Evolutionary conservation across 2,113 vertebrate genomes (phyloP).

Genomic region (Pardalotus punctatus): DNA sequence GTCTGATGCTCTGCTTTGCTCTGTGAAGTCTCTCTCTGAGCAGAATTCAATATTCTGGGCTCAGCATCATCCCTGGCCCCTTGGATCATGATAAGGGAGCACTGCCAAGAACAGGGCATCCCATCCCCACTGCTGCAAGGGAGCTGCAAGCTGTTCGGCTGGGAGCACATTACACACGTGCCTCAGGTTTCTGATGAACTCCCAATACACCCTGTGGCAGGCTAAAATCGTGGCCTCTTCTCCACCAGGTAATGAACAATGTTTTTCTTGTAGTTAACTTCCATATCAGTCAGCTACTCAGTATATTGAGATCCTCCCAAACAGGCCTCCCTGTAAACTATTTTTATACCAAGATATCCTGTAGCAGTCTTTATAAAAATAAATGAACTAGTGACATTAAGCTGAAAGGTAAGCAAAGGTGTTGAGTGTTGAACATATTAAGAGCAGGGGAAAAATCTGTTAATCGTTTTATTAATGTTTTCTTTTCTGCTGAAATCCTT

Average conservation of each 20-base stretch:
- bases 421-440: slow-evolving; percentile 58
- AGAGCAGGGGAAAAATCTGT: not conserved
- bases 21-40: too few relatives aligned
- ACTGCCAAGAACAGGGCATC: not conserved
- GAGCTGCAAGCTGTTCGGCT: not conserved
- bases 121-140: not conserved
- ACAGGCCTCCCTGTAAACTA: slow-evolving; percentile 25
- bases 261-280: not conserved
- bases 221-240: not conserved
- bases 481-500: slow-evolving; percentile 58
- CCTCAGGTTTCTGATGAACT: not conserved
- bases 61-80: not conserved
- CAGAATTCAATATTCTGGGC: not conserved
- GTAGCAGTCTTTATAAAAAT: slow-evolving; percentile 53
- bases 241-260: not conserved
- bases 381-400: slow-evolving; percentile 66
- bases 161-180: not conserved
- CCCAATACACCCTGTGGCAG: not conserved
- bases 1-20: not conserved
- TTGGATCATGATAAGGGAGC: not conserved
- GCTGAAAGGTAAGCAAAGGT: slow-evolving; percentile 63
- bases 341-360: slow-evolving; percentile 32
- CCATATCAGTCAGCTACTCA: not conserved
- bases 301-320: not conserved
- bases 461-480: slow-evolving; percentile 68